phyloP scores from a whole-genome alignment of 2,888 invertebrate genomes.

The Argyresthia albistria region DNA sequence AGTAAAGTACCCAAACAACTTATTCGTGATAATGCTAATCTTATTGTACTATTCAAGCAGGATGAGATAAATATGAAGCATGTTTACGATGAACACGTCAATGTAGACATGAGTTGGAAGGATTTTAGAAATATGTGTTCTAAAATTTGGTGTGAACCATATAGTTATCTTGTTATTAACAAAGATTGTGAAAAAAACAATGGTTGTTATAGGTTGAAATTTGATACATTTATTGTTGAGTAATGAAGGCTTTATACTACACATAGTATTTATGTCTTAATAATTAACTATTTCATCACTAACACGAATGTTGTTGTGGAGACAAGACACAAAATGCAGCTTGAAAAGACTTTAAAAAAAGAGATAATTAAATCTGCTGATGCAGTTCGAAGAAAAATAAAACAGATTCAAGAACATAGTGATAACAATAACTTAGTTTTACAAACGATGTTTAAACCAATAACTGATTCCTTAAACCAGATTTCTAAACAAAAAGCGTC shows the following conservation, averaged over 20 bases:
- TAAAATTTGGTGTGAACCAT: constrained; percentile 4
- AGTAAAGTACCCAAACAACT: constrained; percentile 8
- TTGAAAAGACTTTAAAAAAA: neutral
- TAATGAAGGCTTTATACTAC: neutral
- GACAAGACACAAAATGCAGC: neutral
- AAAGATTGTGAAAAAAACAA: neutral
- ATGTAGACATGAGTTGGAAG: constrained; percentile 14
- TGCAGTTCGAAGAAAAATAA: neutral
- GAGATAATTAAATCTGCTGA: neutral
- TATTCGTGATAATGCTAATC: constrained; percentile 7
- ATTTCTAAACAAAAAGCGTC: neutral
- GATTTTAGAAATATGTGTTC: constrained; percentile 9
- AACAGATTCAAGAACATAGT: neutral
- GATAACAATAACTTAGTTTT: neutral
- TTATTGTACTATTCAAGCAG: constrained; percentile 9
- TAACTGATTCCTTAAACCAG: neutral
- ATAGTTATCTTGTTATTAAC: constrained; percentile 1
- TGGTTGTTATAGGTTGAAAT: constrained; percentile 13
- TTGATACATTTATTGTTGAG: constrained; percentile 5
- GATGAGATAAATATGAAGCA: constrained; percentile 11
- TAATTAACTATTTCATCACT: neutral
- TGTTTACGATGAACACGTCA: constrained; percentile 10
- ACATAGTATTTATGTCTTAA: no score
- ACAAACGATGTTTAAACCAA: neutral
- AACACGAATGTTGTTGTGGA: no score